Conservation (phyloP, 2,888 invertebrate species). For the Aromia moschata region DNA sequence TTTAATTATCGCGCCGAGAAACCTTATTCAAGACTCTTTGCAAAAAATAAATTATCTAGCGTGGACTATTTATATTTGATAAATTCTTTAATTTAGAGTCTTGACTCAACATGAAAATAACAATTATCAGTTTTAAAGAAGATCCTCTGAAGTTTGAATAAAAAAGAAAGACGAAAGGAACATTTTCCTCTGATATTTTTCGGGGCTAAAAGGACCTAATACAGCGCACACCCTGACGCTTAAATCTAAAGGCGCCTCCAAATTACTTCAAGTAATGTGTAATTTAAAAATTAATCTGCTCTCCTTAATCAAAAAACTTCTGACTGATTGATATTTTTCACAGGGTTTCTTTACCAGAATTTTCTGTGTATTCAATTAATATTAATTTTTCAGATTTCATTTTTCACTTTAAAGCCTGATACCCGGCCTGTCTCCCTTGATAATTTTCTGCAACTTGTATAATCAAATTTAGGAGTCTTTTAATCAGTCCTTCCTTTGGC, state of each 20-base stretch:
- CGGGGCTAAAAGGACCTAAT: too few species aligned
- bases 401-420: conserved; percentile 20
- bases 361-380: conserved; percentile 24
- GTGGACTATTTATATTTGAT: too few species aligned
- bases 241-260: background rate
- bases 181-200: too few species aligned
- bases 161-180: too few species aligned
- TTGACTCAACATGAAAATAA: too few species aligned
- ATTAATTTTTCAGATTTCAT: conserved; percentile 28
- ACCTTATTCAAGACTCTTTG: too few species aligned
- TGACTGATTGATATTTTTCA: conserved; percentile 14
- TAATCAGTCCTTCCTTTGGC: conserved; percentile 42
- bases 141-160: too few species aligned
- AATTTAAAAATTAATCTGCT: conserved; percentile 7
- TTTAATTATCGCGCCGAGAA: too few species aligned
- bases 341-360: background rate
- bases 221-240: background rate
- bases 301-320: conserved; percentile 4
- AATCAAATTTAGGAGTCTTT: conserved; percentile 51
- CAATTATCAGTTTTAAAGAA: too few species aligned
- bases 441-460: conserved; percentile 41
- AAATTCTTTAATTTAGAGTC: too few species aligned
- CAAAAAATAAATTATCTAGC: too few species aligned
- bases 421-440: conserved; percentile 20
- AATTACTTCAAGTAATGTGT: conserved; percentile 6